Percentiles rank a stretch among this genome's conserved stretches.
Conservation (phyloP, 2,888 invertebrate species). For the Colletes collaris region DNA sequence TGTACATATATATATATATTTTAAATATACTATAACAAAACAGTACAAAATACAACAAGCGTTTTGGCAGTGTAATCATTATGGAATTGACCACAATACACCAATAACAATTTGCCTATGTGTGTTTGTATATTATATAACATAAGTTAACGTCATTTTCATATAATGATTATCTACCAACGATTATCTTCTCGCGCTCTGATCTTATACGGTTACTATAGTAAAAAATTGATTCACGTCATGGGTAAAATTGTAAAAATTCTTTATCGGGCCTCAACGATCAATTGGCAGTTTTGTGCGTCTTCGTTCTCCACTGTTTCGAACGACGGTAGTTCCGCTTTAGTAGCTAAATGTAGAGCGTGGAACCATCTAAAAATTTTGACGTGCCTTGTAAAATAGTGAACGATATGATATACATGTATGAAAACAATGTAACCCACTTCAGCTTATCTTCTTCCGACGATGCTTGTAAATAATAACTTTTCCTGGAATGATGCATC, state of each 20-base stretch:
- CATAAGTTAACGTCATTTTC: constrained; percentile 78
- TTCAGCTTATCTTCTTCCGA: constrained; percentile 82
- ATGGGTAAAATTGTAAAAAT: constrained; percentile 70
- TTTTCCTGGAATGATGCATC: constrained; percentile 83
- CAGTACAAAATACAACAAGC: constrained; percentile 82
- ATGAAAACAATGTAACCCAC: constrained; percentile 73
- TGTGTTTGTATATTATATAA: constrained; percentile 64
- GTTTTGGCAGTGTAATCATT: constrained; percentile 71
- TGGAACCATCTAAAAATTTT: constrained; percentile 83
- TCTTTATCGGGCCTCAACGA: constrained; percentile 66
- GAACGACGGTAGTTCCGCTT: constrained; percentile 82
- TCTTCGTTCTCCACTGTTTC: constrained; percentile 60
- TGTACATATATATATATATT: constrained; percentile 70
- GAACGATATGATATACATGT: not conserved
- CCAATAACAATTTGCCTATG: constrained; percentile 51
- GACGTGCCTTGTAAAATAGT: not conserved
- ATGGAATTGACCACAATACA: constrained; percentile 25
- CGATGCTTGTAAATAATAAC: constrained; percentile 84
- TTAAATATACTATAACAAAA: constrained; percentile 82
- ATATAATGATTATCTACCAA: constrained; percentile 75
- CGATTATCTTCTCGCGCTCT: constrained; percentile 72
- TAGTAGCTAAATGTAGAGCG: constrained; percentile 83
- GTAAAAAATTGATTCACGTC: constrained; percentile 77
- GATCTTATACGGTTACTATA: constrained; percentile 55
- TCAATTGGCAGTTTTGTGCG: constrained; percentile 73